Percentiles rank a stretch among this genome's conserved stretches.
Evolutionary conservation across 2,888 invertebrate species (phyloP).

Genomic region (Cancer borealis): DNA sequence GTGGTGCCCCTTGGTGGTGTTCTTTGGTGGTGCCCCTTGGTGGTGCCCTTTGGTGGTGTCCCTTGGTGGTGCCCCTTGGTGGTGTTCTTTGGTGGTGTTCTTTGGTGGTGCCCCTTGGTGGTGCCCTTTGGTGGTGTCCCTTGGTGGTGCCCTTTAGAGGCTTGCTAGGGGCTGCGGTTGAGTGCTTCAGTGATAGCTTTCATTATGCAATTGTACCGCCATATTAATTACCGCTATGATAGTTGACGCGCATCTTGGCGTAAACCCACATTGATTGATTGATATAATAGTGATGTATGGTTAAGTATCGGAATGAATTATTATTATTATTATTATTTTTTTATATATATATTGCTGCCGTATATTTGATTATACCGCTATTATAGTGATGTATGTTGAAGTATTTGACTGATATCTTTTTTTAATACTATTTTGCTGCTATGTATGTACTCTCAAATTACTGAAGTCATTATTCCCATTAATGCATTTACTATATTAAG

Average conservation of each 20-base stretch:
- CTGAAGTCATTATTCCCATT: conserved; percentile 1
- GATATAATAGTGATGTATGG: neutral
- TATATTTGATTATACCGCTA: conserved; percentile 21
- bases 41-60: neutral
- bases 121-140: no score
- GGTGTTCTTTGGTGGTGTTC: no score
- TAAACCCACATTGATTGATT: no score
- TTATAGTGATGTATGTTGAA: conserved; percentile 15
- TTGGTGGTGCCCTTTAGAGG: neutral
- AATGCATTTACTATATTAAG: neutral
- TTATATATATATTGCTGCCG: no score
- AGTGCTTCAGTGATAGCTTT: conserved; percentile 17
- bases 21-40: no score
- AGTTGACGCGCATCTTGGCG: no score
- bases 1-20: neutral
- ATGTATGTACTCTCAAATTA: neutral
- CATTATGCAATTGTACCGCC: conserved; percentile 33
- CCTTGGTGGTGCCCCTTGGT: no score
- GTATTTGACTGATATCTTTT: neutral
- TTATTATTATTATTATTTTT: no score
- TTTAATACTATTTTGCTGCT: neutral
- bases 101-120: no score
- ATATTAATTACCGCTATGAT: neutral
- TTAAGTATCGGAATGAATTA: no score
- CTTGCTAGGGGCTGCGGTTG: neutral